These are phyloP conservation scores for Euura lappo DNA, from an alignment of 1,140 invertebrate genomes.

Conservation along the genomic window DNA sequence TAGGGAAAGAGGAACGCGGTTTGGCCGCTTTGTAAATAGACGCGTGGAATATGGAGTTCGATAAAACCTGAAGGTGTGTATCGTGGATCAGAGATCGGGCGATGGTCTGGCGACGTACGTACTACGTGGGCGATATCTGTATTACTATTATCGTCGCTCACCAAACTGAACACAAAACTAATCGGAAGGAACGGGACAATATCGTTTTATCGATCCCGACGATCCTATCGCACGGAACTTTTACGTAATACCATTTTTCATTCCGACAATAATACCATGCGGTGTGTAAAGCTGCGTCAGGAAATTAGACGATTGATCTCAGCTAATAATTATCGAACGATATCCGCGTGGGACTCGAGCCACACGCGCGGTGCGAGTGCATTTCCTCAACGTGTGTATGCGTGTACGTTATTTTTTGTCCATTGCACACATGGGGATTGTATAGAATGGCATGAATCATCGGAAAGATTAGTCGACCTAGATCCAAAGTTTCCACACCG, in stretches of 20 bases:
- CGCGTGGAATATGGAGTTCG: neutral
- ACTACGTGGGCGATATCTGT: neutral
- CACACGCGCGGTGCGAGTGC: neutral
- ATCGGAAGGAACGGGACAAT: constrained; percentile 1
- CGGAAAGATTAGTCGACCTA: neutral
- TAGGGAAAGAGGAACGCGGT: neutral
- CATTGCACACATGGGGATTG: neutral
- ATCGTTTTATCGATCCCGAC: neutral
- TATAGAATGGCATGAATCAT: constrained; percentile 2
- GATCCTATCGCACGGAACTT: neutral
- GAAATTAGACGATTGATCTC: neutral
- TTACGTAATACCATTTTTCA: neutral
- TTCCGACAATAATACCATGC: neutral
- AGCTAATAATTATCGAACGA: neutral
- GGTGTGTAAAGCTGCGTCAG: neutral
- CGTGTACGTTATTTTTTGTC: too few relatives aligned
- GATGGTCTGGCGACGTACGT: neutral
- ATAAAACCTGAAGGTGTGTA: neutral
- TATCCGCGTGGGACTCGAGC: neutral
- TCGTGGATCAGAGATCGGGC: neutral
- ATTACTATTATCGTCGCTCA: neutral
- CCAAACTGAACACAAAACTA: constrained; percentile 1
- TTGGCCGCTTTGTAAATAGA: neutral
- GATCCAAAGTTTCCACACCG: neutral
- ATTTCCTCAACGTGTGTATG: too few relatives aligned